A percentile compares a stretch with the other conserved stretches of the same genome.
These are phyloP conservation scores for Astyanax mexicanus DNA, from an alignment of 2,797 vertebrate genomes.

Conservation along the genomic window DNA sequence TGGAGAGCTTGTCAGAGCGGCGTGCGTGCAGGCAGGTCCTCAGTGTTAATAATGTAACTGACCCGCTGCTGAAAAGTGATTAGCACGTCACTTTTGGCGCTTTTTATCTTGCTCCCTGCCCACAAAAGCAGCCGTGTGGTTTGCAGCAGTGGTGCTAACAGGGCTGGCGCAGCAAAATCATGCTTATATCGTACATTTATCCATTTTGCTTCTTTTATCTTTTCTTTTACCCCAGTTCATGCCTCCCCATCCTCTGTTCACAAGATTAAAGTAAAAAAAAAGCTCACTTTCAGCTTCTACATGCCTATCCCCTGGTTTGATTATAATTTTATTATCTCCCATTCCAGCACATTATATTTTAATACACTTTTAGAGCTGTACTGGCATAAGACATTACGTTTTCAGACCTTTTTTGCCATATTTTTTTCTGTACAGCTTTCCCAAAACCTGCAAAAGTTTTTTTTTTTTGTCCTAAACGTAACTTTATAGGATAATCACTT, in stretches of 20 bases:
- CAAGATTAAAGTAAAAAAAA: conserved; percentile 56
- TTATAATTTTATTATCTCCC: conserved; percentile 76
- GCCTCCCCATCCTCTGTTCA: conserved; percentile 70
- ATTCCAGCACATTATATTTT: conserved; percentile 73
- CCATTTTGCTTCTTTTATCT: conserved; percentile 66
- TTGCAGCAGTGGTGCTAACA: conserved; percentile 74
- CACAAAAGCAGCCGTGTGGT: conserved; percentile 76
- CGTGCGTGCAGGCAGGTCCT: conserved; percentile 66
- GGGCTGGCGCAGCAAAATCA: conserved; percentile 72
- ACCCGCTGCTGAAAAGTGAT: conserved; percentile 69
- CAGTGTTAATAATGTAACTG: conserved; percentile 79
- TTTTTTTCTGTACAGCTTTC: too few relatives aligned
- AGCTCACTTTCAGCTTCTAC: background rate
- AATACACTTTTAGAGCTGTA: conserved; percentile 56
- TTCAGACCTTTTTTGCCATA: background rate
- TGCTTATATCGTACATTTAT: conserved; percentile 81
- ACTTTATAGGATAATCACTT: background rate
- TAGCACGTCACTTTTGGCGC: conserved; percentile 67
- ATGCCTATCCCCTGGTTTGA: conserved; percentile 51
- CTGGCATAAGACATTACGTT: background rate
- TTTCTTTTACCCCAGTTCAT: background rate
- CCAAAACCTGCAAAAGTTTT: background rate
- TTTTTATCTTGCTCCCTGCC: conserved; percentile 76
- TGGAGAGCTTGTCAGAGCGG: conserved; percentile 64
- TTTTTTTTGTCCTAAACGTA: background rate